A percentile compares a stretch with the other conserved stretches of the same genome.
phyloP scores from a whole-genome alignment of 2,113 vertebrate genomes.

The Ariopsis seemanni region DNA sequence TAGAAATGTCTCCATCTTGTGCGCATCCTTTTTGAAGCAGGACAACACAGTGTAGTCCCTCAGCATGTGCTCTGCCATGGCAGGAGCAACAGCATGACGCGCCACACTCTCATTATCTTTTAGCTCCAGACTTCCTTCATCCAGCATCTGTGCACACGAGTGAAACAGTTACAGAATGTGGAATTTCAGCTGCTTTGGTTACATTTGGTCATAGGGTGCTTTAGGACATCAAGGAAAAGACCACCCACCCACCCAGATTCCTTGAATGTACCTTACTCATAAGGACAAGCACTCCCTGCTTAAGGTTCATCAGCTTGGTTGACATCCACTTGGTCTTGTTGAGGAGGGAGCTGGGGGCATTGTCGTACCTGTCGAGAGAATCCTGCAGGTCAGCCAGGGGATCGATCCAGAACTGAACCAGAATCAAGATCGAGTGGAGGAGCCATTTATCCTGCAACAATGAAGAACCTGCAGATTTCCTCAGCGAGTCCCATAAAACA shows the following conservation, averaged over 20 bases:
- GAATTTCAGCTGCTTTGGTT: not conserved
- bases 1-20: conserved; percentile 60
- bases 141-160: conserved; percentile 44
- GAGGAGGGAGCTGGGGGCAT: conserved; percentile 47
- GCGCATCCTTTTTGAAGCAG: conserved; percentile 60
- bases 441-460: conserved; percentile 58
- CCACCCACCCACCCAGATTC: not conserved
- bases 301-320: conserved; percentile 52
- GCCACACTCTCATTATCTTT: conserved; percentile 24
- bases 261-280: conserved; percentile 44
- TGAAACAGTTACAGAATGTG: not conserved
- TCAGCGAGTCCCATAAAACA: not conserved
- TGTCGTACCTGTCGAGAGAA: conserved; percentile 53
- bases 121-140: conserved; percentile 25
- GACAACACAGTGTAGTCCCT: conserved; percentile 52
- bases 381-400: conserved; percentile 49
- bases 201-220: not conserved
- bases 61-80: conserved; percentile 39
- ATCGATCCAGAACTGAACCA: conserved; percentile 55
- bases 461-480: not conserved
- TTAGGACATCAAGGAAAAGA: not conserved
- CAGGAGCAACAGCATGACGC: not conserved
- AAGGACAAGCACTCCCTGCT: conserved; percentile 52
- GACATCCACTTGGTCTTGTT: conserved; percentile 53
- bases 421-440: conserved; percentile 50